phyloP scores from a whole-genome alignment of 1,140 invertebrate genomes.

The Anagrus nilaparvatae region DNA sequence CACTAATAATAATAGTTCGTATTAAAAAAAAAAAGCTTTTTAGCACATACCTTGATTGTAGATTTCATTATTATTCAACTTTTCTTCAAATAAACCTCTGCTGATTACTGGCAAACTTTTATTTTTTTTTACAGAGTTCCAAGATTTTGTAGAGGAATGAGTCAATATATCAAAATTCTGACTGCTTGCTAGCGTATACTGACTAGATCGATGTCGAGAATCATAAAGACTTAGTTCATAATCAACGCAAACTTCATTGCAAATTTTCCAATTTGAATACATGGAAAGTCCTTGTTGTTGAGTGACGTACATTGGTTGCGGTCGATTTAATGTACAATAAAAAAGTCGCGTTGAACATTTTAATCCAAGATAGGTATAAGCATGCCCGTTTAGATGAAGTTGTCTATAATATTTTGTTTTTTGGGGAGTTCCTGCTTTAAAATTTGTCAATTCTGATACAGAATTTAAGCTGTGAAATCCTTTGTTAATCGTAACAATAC shows the following conservation, averaged over 20 bases:
- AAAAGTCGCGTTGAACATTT: constrained; percentile 84
- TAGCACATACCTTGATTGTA: too few relatives aligned
- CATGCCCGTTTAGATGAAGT: constrained; percentile 79
- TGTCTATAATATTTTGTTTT: constrained; percentile 81
- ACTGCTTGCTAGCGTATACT: constrained; percentile 48
- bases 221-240: constrained; percentile 66
- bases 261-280: constrained; percentile 94
- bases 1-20: too few relatives aligned
- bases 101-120: too few relatives aligned
- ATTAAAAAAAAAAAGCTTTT: too few relatives aligned
- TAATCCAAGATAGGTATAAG: constrained; percentile 83
- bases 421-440: constrained; percentile 83
- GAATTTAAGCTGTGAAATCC: too few relatives aligned
- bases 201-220: constrained; percentile 58
- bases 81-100: too few relatives aligned
- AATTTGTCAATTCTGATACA: too few relatives aligned
- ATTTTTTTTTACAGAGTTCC: too few relatives aligned
- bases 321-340: constrained; percentile 85
- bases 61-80: too few relatives aligned
- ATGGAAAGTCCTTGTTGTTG: constrained; percentile 88
- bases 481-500: too few relatives aligned
- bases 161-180: constrained; percentile 57
- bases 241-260: constrained; percentile 60
- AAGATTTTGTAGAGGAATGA: constrained; percentile 64
- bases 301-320: constrained; percentile 90